Evolutionary conservation across 2,888 invertebrate species (phyloP).

Genomic region (Cyrtodaria siliqua): DNA sequence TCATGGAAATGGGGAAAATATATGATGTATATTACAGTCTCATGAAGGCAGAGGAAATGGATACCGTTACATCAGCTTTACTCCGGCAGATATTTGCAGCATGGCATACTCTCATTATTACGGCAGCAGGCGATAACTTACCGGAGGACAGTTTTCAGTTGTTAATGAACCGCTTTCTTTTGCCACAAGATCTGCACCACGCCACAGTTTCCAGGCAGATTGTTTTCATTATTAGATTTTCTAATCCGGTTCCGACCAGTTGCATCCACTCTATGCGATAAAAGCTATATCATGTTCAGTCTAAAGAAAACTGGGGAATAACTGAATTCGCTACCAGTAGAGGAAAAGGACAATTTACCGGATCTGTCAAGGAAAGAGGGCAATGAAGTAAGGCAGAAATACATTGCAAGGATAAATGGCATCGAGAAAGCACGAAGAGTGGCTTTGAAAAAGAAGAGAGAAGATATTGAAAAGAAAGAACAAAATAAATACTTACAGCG

Average conservation of each 20-base stretch:
- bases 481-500: slow-evolving; percentile 7
- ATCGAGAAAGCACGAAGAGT: slow-evolving; percentile 11
- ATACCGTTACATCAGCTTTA: slow-evolving; percentile 5
- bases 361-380: slow-evolving; percentile 33
- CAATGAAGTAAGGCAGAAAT: slow-evolving; percentile 19
- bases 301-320: slow-evolving; percentile 37
- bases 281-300: slow-evolving; percentile 35
- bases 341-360: slow-evolving; percentile 14
- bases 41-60: slow-evolving; percentile 11
- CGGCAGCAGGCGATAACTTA: slow-evolving; percentile 24
- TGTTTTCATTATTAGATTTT: slow-evolving; percentile 46
- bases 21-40: slow-evolving; percentile 22
- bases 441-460: slow-evolving; percentile 22
- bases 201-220: slow-evolving; percentile 44
- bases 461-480: slow-evolving; percentile 25
- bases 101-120: slow-evolving; percentile 14
- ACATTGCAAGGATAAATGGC: slow-evolving; percentile 11
- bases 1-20: slow-evolving; percentile 11
- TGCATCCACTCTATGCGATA: slow-evolving; percentile 46
- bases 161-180: not conserved
- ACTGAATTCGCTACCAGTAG: slow-evolving; percentile 7
- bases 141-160: no score
- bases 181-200: slow-evolving; percentile 24
- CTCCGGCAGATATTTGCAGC: slow-evolving; percentile 21
- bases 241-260: slow-evolving; percentile 32